Evolutionary conservation across 1,140 invertebrate species (phyloP).

Genomic region (Heliconius melpomene): DNA sequence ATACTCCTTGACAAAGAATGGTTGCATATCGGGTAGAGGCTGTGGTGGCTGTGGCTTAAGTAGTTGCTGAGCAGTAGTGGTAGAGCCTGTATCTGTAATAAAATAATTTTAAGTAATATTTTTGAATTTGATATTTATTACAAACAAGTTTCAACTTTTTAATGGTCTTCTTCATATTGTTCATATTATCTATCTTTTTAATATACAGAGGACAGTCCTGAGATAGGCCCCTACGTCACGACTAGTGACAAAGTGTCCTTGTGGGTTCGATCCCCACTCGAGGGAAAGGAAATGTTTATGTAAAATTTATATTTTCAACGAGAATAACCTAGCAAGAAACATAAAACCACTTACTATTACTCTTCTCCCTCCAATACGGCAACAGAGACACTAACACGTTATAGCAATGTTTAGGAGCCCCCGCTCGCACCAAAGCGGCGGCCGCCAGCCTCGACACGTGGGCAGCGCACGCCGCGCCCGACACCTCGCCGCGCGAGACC

Average conservation of each 20-base stretch:
- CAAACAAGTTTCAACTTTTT: too few relatives aligned
- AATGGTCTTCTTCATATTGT: too few relatives aligned
- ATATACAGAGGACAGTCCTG: too few relatives aligned
- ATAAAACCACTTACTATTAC: constrained; percentile 48
- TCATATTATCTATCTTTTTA: too few relatives aligned
- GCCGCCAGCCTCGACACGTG: constrained; percentile 91
- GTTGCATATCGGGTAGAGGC: constrained; percentile 95
- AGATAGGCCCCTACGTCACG: too few relatives aligned
- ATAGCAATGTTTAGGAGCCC: constrained; percentile 92
- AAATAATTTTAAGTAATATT: not conserved
- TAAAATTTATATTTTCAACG: too few relatives aligned
- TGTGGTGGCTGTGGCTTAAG: constrained; percentile 91
- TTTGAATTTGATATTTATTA: too few relatives aligned
- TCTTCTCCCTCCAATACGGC: constrained; percentile 88
- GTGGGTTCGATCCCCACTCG: too few relatives aligned
- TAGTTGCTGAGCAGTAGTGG: constrained; percentile 75
- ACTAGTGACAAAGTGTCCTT: too few relatives aligned
- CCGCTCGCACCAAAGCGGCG: constrained; percentile 87
- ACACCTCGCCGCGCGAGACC: constrained; percentile 46
- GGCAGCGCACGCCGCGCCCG: constrained; percentile 87
- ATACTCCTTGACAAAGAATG: constrained; percentile 96
- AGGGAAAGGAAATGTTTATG: too few relatives aligned
- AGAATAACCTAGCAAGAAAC: not conserved
- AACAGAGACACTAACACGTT: constrained; percentile 89
- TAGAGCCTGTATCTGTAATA: constrained; percentile 51